phyloP scores from a whole-genome alignment of 2,888 invertebrate genomes.

The Embidobia sp. region DNA sequence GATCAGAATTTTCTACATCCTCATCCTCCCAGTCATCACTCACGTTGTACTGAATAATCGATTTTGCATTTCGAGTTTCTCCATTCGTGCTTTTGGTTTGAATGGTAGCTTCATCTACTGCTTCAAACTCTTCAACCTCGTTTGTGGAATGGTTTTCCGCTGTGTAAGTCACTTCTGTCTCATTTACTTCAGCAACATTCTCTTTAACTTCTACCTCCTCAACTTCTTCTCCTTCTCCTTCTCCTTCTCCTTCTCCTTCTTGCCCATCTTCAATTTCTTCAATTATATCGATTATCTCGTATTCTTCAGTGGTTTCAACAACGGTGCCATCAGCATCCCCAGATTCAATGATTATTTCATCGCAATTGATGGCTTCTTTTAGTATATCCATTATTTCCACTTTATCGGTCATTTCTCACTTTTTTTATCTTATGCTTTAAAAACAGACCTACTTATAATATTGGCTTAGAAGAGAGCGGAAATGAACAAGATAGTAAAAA shows the following conservation, averaged over 20 bases:
- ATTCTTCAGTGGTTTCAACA: conserved; percentile 75
- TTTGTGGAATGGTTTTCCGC: conserved; percentile 11
- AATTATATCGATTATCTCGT: conserved; percentile 75
- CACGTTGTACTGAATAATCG: conserved; percentile 74
- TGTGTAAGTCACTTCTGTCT: neutral
- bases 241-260: neutral
- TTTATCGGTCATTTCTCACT: conserved; percentile 64
- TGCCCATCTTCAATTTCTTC: conserved; percentile 78
- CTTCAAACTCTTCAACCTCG: conserved; percentile 11
- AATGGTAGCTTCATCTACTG: neutral
- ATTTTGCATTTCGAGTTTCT: conserved; percentile 38
- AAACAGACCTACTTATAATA: no score
- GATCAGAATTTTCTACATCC: conserved; percentile 68
- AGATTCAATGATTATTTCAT: conserved; percentile 74
- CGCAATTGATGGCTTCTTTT: conserved; percentile 70
- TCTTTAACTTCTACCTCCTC: conserved; percentile 36
- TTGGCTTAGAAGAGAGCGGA: no score
- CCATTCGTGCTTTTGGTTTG: conserved; percentile 18
- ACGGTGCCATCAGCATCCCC: conserved; percentile 70
- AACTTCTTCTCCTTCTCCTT: conserved; percentile 21
- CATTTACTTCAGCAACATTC: conserved; percentile 19
- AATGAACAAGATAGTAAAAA: no score
- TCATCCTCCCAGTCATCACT: conserved; percentile 80
- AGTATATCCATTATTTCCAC: conserved; percentile 71
- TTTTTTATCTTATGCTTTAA: no score